Base-by-base conservation (phyloP, 1,140 invertebrate species). In the Globodera rostochiensis region DNA sequence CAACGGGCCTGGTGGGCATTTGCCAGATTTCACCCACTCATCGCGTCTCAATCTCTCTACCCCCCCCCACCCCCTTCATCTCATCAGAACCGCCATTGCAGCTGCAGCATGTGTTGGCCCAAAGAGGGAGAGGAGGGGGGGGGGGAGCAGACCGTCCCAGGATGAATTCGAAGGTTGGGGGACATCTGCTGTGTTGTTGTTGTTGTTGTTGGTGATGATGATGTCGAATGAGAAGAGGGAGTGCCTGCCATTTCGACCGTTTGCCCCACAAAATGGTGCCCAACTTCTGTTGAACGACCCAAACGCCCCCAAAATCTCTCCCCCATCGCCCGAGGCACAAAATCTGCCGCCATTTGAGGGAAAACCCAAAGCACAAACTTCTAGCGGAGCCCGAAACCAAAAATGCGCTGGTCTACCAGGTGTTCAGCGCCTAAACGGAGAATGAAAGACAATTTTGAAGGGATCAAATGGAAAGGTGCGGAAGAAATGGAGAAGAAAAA, bases 161-260 rank as follows among this genome's bases (percentile, higher is more conserved):
- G 57, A 60, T 60, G 57, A 60, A 60, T 60, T 60, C 57, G 57
- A 60, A 60, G 57, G 11, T 19, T 60, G 57, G 57, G 57, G 57
- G 57, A 60, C 57, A 60, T 60, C 57, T 60, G 57, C 57, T 60
- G 57, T 60, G 57, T 60, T 60, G 57, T 60, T 60, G 57, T 60
- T 60, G 57, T 60, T 60, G 57, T 6, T 15, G 57, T 13, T 60
- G 57, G 57, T 60, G 57, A 60, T 60, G 57, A 60, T 60, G 57
- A 60, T 60, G 57, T 19, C 15, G 57, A 60, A 36, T 19, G 57
- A 15, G 57, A 60, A 60, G 57, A 60, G 57, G 57, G 15, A 60
- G 57, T 60, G 57, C 57, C 57, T 60, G 57, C 57, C 57, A 60
- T 60, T 60, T 60, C 57, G 11, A 15, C 57, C 57, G 13, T 19